Evolutionary conservation across 2,113 vertebrate genomes (phyloP).

Genomic region (Labeo rohita): DNA sequence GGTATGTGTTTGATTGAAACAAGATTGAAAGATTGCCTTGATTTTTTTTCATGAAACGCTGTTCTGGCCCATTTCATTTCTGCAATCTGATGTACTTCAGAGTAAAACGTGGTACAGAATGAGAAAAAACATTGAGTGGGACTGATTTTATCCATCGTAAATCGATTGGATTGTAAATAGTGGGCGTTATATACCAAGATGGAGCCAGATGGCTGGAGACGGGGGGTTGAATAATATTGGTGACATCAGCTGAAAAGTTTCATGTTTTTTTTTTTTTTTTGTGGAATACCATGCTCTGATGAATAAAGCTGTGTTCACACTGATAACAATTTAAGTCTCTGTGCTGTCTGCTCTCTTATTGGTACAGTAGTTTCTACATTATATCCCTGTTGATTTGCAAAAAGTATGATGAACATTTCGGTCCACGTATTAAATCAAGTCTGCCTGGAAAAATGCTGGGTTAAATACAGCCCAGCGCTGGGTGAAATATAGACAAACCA

Average conservation of each 20-base stretch:
- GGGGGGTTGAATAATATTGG: slow-evolving; percentile 21
- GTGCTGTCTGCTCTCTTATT: neutral
- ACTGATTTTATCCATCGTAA: neutral
- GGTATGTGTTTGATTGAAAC: neutral
- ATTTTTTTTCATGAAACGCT: neutral
- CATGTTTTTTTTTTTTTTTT: neutral
- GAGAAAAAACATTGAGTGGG: neutral
- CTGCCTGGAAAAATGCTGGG: neutral
- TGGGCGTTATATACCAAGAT: neutral
- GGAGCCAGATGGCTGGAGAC: neutral
- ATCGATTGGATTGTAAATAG: slow-evolving; percentile 3
- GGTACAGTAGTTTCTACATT: neutral
- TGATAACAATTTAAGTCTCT: neutral
- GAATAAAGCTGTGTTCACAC: slow-evolving; percentile 5
- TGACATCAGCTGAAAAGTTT: slow-evolving; percentile 13
- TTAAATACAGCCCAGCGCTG: too few species aligned
- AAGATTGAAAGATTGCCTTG: slow-evolving; percentile 12
- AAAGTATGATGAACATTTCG: neutral
- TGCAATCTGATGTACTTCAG: neutral
- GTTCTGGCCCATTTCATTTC: slow-evolving; percentile 4
- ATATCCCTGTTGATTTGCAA: neutral
- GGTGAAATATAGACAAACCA: too few species aligned
- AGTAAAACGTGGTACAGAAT: slow-evolving; percentile 6
- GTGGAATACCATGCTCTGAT: neutral
- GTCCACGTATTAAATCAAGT: neutral